phyloP scores from a whole-genome alignment of 2,888 invertebrate genomes.

The Cetonia aurata region DNA sequence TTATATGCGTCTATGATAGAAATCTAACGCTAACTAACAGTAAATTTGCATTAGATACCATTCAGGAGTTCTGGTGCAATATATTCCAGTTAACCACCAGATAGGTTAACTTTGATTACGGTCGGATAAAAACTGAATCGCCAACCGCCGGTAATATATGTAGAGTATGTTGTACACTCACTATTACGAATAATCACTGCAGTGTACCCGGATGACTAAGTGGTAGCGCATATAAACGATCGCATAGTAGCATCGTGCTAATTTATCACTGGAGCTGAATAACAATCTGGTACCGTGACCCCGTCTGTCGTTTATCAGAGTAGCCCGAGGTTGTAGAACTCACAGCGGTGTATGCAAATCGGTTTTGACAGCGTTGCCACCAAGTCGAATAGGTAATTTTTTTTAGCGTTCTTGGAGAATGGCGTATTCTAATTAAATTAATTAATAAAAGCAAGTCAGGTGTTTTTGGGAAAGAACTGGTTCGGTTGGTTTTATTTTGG shows the following conservation, averaged over 20 bases:
- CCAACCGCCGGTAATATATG: conserved; percentile 8
- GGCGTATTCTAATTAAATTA: background rate
- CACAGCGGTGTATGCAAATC: conserved; percentile 4
- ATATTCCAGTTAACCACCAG: conserved; percentile 19
- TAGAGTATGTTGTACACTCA: too few relatives aligned
- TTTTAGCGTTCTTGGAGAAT: background rate
- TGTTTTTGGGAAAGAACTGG: background rate
- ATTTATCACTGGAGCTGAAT: conserved; percentile 19
- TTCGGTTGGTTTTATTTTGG: background rate
- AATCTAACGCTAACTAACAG: conserved; percentile 23
- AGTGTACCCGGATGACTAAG: conserved; percentile 11
- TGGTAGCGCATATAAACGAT: background rate
- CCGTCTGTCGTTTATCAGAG: conserved; percentile 2
- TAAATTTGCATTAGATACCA: conserved; percentile 24
- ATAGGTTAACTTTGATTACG: conserved; percentile 29
- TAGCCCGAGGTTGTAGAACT: conserved; percentile 18
- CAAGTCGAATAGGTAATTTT: too few relatives aligned
- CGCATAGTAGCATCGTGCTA: conserved; percentile 18
- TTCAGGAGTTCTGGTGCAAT: conserved; percentile 12
- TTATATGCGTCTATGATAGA: background rate
- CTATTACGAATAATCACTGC: conserved; percentile 8
- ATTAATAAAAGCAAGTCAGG: conserved; percentile 2
- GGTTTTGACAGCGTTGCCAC: conserved; percentile 13
- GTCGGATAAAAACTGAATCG: conserved; percentile 22
- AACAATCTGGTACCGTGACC: conserved; percentile 14